Conservation (phyloP, 64 coral and sea anemone species). For the Porites australiensis region DNA sequence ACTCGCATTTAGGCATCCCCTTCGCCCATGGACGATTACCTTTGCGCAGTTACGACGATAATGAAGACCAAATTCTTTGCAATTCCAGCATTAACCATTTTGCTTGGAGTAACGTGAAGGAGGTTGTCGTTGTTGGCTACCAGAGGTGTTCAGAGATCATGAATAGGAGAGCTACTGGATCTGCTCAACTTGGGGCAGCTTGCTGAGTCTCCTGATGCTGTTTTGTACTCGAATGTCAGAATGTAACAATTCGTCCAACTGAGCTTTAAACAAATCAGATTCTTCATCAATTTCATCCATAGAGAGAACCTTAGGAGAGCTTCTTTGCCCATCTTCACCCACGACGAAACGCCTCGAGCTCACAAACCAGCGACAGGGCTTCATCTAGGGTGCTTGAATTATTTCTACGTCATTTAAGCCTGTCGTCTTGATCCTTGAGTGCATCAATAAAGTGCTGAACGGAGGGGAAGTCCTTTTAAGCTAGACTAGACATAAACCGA, state of each 20-base stretch:
- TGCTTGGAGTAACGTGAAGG: neutral
- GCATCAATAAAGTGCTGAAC: slow-evolving; percentile 66
- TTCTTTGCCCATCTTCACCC: slow-evolving; percentile 5
- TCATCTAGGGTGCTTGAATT: slow-evolving; percentile 48
- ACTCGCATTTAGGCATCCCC: slow-evolving; percentile 7
- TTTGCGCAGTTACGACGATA: slow-evolving; percentile 21
- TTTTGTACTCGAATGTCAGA: neutral
- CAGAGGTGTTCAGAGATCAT: slow-evolving; percentile 6
- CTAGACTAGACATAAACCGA: slow-evolving; percentile 24
- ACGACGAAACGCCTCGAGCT: slow-evolving; percentile 36
- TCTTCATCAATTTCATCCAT: neutral
- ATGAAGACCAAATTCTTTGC: slow-evolving; percentile 19
- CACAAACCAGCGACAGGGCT: slow-evolving; percentile 28
- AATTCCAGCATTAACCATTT: slow-evolving; percentile 17
- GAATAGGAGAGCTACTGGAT: slow-evolving; percentile 4
- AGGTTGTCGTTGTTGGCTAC: slow-evolving; percentile 8
- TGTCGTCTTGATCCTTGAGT: slow-evolving; percentile 36
- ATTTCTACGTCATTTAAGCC: slow-evolving; percentile 16
- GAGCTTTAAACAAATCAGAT: slow-evolving; percentile 17
- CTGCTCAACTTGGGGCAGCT: neutral
- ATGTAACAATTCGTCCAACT: neutral
- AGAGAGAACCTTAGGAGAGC: neutral
- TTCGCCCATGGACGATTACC: neutral
- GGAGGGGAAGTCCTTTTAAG: slow-evolving; percentile 54
- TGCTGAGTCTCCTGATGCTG: neutral